These are phyloP conservation scores for Agapetus fuscipes DNA, from an alignment of 2,888 invertebrate genomes.

Conservation along the genomic window DNA sequence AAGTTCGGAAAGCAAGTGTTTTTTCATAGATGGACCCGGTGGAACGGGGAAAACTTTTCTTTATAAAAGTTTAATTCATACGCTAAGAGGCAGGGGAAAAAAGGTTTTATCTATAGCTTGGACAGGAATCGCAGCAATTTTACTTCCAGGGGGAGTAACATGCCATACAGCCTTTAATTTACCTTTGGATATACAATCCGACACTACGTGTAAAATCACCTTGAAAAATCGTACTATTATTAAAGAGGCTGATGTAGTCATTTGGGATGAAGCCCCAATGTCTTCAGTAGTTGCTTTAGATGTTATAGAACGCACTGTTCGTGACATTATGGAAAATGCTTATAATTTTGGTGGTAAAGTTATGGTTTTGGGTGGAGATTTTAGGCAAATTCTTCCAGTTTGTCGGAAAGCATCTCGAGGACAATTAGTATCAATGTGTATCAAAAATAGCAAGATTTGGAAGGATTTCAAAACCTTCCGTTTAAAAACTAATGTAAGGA, in stretches of 20 bases:
- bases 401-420: background rate
- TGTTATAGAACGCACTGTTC: background rate
- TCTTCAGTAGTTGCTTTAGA: conserved; percentile 1
- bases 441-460: too few relatives aligned
- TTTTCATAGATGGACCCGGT: background rate
- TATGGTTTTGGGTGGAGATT: conserved; percentile 1
- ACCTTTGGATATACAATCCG: background rate
- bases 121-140: background rate
- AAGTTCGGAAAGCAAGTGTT: background rate
- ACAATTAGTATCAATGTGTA: too few relatives aligned
- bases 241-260: background rate
- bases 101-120: background rate
- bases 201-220: background rate
- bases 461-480: too few relatives aligned
- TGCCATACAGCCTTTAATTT: conserved; percentile 1
- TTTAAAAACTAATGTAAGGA: too few relatives aligned
- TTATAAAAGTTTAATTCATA: background rate
- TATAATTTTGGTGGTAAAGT: background rate
- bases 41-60: background rate
- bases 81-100: background rate
- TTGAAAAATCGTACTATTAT: background rate
- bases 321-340: background rate
- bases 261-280: conserved; percentile 1
- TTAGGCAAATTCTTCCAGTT: background rate
- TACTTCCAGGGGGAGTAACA: background rate